phyloP scores from a whole-genome alignment of 2,113 vertebrate genomes.

The Sisor rabdophorus region DNA sequence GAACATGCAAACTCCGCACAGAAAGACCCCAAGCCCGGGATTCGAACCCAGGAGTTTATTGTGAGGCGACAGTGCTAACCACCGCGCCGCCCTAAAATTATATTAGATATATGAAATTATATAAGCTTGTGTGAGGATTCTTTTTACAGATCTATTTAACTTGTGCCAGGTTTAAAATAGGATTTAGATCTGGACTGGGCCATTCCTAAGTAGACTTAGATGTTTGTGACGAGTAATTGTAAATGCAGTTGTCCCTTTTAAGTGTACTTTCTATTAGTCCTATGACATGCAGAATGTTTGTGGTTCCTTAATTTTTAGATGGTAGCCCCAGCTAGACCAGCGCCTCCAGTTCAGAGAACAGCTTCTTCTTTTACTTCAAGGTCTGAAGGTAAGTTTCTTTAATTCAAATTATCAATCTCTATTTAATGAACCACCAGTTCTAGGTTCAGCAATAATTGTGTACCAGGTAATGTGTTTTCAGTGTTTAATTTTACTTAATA shows the following conservation, averaged over 20 bases:
- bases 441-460: neutral
- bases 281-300: neutral
- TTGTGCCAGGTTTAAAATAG: neutral
- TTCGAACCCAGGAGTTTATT: no score
- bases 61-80: no score
- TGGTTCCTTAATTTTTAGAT: slow-evolving; percentile 34
- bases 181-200: neutral
- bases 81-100: no score
- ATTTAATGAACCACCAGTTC: neutral
- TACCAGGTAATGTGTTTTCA: neutral
- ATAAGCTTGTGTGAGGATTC: neutral
- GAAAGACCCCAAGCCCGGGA: no score
- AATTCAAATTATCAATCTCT: neutral
- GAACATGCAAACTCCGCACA: no score
- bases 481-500: neutral
- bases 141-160: neutral
- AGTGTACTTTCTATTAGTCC: neutral
- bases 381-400: slow-evolving; percentile 31
- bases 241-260: no score
- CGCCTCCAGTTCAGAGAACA: slow-evolving; percentile 39
- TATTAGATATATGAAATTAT: neutral
- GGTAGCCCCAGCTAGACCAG: slow-evolving; percentile 46
- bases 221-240: neutral
- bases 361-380: slow-evolving; percentile 23
- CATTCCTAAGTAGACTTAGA: neutral